These are phyloP conservation scores for Dasyornis broadbenti DNA, from an alignment of 2,113 vertebrate genomes.

Conservation along the genomic window DNA sequence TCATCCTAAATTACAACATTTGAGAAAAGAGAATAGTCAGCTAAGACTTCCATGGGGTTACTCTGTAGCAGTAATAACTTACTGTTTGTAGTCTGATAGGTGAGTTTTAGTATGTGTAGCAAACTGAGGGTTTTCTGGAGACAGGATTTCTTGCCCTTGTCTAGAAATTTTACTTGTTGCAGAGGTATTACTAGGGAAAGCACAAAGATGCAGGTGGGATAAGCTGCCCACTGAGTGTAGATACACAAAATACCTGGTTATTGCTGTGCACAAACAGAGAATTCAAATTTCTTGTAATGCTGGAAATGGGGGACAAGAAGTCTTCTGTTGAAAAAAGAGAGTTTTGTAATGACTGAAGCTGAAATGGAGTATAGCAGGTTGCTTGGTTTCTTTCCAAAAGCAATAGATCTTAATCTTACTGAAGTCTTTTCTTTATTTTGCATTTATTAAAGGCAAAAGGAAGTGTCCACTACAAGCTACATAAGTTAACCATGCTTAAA, in stretches of 20 bases:
- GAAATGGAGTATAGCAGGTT: background rate
- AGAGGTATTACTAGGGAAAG: background rate
- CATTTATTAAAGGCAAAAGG: background rate
- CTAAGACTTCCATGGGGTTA: background rate
- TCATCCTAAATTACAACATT: background rate
- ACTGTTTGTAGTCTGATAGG: background rate
- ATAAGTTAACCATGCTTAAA: background rate
- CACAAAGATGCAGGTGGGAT: background rate
- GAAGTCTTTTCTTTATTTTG: background rate
- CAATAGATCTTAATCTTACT: background rate
- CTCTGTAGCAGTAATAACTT: background rate
- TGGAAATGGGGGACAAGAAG: background rate
- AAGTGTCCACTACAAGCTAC: background rate
- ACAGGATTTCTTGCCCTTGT: background rate
- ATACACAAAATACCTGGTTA: background rate
- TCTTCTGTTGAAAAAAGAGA: background rate
- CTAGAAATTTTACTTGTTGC: background rate
- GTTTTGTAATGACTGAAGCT: background rate
- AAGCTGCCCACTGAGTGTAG: background rate
- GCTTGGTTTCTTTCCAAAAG: background rate
- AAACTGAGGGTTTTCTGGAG: background rate
- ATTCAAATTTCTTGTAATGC: background rate
- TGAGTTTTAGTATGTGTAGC: rapidly evolving
- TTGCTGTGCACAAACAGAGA: background rate
- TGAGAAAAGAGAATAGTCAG: background rate